These are phyloP conservation scores for Lumbricus terrestris DNA, from an alignment of 2,888 invertebrate species.

Conservation along the genomic window DNA sequence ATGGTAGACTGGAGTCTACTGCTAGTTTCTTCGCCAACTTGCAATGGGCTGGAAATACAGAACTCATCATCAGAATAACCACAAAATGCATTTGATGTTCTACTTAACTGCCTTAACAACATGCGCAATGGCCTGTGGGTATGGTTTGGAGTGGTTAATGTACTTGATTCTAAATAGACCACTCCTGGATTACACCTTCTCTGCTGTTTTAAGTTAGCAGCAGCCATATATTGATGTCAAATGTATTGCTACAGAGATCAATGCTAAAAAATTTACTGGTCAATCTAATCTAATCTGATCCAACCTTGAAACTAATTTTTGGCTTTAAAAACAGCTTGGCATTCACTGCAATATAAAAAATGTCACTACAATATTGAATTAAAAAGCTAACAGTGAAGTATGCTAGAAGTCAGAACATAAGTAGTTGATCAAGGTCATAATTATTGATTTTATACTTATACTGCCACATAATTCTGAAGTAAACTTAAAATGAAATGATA, in stretches of 20 bases:
- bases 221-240: neutral
- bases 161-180: neutral
- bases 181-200: neutral
- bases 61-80: neutral
- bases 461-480: neutral
- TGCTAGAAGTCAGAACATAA: neutral
- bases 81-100: neutral
- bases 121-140: no score
- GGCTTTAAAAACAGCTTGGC: neutral
- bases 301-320: neutral
- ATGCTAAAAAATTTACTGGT: neutral
- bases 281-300: neutral
- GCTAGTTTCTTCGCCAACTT: neutral
- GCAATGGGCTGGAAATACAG: neutral
- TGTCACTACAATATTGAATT: neutral
- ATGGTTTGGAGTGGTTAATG: neutral
- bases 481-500: neutral
- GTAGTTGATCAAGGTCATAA: neutral
- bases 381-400: no score
- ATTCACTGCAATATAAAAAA: neutral
- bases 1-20: neutral
- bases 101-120: no score
- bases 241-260: neutral
- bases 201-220: neutral
- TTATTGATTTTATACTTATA: neutral